These are phyloP conservation scores for Dione juno DNA, from an alignment of 2,888 invertebrate species.

Conservation along the genomic window DNA sequence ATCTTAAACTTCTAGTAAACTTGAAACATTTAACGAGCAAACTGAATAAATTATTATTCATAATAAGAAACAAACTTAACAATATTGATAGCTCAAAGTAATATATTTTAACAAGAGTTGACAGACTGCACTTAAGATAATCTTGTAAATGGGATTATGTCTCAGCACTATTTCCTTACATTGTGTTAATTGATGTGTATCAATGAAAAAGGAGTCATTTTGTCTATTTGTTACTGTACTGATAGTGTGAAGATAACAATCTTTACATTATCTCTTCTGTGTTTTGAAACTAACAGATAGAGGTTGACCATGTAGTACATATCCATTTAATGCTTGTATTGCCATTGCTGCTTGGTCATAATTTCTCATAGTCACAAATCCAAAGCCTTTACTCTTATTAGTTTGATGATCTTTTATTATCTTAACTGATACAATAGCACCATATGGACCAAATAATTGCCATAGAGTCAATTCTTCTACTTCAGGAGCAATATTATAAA, in stretches of 20 bases:
- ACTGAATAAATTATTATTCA: slow-evolving; percentile 84
- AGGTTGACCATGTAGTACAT: slow-evolving; percentile 76
- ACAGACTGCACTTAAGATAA: slow-evolving; percentile 67
- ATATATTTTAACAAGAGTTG: slow-evolving; percentile 80
- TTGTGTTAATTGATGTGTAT: slow-evolving; percentile 72
- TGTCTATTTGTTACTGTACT: slow-evolving; percentile 80
- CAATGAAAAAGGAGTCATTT: slow-evolving; percentile 68
- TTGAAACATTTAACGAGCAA: slow-evolving; percentile 84
- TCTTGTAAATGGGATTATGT: slow-evolving; percentile 64
- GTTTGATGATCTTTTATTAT: slow-evolving; percentile 82
- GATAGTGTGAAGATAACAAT: slow-evolving; percentile 77
- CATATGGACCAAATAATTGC: slow-evolving; percentile 83
- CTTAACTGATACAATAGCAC: slow-evolving; percentile 83
- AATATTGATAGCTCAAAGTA: slow-evolving; percentile 83
- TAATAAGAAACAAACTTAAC: slow-evolving; percentile 83
- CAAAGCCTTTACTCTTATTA: slow-evolving; percentile 82
- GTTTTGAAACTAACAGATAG: slow-evolving; percentile 83
- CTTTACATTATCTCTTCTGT: slow-evolving; percentile 81
- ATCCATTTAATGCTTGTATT: slow-evolving; percentile 80
- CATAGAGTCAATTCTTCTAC: slow-evolving; percentile 81
- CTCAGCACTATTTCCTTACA: slow-evolving; percentile 61
- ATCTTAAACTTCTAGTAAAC: slow-evolving; percentile 82
- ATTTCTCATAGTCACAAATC: slow-evolving; percentile 82
- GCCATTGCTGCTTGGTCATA: slow-evolving; percentile 83
- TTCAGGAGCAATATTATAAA: slow-evolving; percentile 81